phyloP scores from a whole-genome alignment of 2,797 vertebrate species.

The Lepus townsendii region DNA sequence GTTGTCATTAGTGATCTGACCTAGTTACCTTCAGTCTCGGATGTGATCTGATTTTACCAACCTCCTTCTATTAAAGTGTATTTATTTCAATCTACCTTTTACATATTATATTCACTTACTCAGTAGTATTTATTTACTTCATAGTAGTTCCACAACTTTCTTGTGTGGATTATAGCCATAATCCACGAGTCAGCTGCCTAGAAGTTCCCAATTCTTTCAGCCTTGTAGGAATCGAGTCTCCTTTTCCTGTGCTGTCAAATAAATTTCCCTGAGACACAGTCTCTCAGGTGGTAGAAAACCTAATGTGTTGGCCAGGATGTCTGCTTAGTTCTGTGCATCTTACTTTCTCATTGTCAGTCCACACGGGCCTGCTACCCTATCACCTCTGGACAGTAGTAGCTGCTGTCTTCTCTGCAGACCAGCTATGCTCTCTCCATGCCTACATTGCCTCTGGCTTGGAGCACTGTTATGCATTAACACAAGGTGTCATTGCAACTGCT shows the following conservation, averaged over 20 bases:
- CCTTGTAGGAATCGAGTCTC: neutral
- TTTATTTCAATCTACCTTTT: constrained; percentile 50
- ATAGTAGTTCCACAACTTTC: neutral
- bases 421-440: neutral
- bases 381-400: neutral
- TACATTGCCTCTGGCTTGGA: neutral
- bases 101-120: constrained; percentile 22
- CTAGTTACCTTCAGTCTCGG: constrained; percentile 8
- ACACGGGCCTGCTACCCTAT: neutral
- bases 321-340: neutral
- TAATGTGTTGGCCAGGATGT: neutral
- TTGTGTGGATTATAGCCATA: constrained; percentile 30
- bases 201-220: constrained; percentile 39
- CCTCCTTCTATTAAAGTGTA: neutral
- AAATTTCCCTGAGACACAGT: neutral
- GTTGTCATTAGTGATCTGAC: constrained; percentile 7
- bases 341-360: neutral
- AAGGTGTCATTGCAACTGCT: neutral
- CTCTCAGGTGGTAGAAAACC: constrained; percentile 34
- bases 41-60: neutral
- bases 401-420: neutral
- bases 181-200: neutral
- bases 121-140: constrained; percentile 18
- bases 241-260: constrained; percentile 16
- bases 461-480: neutral